Evolutionary conservation across 2,113 vertebrate genomes (phyloP), one percentile per base, ranked within the genome.

Genomic region (Raja brachyura): DNA sequence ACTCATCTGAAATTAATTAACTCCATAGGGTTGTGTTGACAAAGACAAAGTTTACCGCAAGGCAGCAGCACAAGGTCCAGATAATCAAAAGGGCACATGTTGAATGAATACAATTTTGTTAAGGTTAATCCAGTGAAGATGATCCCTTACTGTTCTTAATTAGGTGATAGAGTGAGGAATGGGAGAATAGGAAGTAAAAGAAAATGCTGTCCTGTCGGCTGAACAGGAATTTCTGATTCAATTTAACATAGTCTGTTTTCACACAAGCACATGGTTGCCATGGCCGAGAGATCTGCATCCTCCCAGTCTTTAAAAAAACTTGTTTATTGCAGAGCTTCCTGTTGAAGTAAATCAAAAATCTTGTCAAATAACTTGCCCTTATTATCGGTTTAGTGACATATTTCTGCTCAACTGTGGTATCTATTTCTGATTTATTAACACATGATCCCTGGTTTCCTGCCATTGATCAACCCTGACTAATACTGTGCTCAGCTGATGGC

Each of bases 371-470:
- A 96, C 97, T 96, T 97, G 95, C 95, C 94, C 39, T 93, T 20
- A 95, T 96, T 97, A 96, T 96, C 94, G 94, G 94, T 95, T 96
- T 95, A 95, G 94, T 96, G 96, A 96, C 96, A 94, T 95, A 96
- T 96, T 96, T 96, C 93, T 95, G 94, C 94, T 96, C 94, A 66
- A 96, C 94, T 94, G 95, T 94, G 95, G 95, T 97, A 97, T 98
- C 97, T 97, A 96, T 98, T 98, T 98, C 97, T 98, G 96, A 97
- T 97, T 97, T 98, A 98, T 98, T 97, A 98, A 95, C 97, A 97
- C 98, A 96, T 97, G 97, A 98, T 98, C 97, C 95, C 96, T 96
- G 95, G 97, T 98, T 99, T 99, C 98, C 98, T 99, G 98, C 96
- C 98, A 98, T 99, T 98, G 98, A 99, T 99, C 98, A 99, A 97